Conservation (phyloP, 2,888 invertebrate species). For the Ceriagrion tenellum region DNA sequence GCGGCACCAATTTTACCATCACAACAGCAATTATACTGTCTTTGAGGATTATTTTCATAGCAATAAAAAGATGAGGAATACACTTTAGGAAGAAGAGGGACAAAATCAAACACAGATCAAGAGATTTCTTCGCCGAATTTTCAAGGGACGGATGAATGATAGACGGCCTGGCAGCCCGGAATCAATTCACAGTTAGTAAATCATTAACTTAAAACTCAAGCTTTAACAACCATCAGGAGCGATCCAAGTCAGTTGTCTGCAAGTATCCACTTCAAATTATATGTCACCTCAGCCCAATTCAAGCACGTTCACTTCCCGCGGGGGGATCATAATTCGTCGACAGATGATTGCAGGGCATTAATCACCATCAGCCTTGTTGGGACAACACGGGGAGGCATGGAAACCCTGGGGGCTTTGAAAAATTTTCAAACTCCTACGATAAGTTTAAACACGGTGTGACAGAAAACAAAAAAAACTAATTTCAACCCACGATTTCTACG, state of each 20-base stretch:
- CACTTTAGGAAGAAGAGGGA: no score
- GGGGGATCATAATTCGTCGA: not conserved
- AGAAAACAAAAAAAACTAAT: not conserved
- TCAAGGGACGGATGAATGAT: not conserved
- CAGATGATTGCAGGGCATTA: not conserved
- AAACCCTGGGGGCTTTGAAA: not conserved
- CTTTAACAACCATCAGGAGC: not conserved
- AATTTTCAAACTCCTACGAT: not conserved
- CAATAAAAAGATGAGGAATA: no score
- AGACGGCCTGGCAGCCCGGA: not conserved
- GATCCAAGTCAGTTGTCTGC: not conserved
- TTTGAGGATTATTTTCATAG: no score
- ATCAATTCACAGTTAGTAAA: not conserved
- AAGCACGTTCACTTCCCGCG: not conserved
- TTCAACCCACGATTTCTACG: not conserved
- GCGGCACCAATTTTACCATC: no score
- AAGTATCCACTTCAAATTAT: not conserved
- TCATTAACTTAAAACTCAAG: not conserved
- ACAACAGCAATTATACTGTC: no score
- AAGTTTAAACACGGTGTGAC: not conserved
- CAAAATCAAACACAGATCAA: no score
- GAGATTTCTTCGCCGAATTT: no score
- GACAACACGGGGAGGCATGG: not conserved
- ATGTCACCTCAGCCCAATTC: not conserved
- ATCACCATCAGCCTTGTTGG: not conserved